Conservation (phyloP, 2,113 vertebrate genomes). For the Brachirus orientalis region DNA sequence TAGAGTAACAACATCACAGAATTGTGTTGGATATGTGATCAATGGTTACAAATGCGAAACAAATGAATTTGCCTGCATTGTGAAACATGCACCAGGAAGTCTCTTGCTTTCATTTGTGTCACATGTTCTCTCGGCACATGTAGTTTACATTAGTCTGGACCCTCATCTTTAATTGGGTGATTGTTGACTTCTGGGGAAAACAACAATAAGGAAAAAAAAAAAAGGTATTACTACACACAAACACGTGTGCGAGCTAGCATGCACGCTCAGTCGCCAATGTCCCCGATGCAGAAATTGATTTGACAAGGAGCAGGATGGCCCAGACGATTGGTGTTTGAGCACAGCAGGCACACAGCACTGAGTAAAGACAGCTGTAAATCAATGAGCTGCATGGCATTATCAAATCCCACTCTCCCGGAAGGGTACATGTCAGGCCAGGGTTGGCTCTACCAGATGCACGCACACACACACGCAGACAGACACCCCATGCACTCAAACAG, state of each 20-base stretch:
- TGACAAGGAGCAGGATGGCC: constrained; percentile 44
- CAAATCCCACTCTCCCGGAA: constrained; percentile 37
- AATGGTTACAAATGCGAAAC: constrained; percentile 48
- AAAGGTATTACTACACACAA: constrained; percentile 1
- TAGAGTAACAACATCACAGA: constrained; percentile 41
- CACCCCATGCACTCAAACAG: too few relatives aligned
- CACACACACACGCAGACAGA: constrained; percentile 1
- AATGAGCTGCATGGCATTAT: constrained; percentile 53
- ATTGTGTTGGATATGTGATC: constrained; percentile 49
- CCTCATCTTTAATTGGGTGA: constrained; percentile 34
- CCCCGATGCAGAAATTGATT: constrained; percentile 50
- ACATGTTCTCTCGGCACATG: constrained; percentile 8
- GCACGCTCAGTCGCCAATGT: neutral
- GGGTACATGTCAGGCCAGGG: constrained; percentile 5
- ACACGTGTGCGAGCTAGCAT: neutral
- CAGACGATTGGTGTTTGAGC: constrained; percentile 45
- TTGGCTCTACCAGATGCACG: neutral
- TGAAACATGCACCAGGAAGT: constrained; percentile 7
- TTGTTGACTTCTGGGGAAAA: constrained; percentile 35
- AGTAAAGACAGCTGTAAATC: constrained; percentile 63
- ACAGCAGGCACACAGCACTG: constrained; percentile 25
- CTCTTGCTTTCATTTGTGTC: constrained; percentile 24
- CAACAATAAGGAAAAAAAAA: constrained; percentile 19
- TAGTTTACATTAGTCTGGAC: constrained; percentile 36
- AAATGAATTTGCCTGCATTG: constrained; percentile 30